Percentiles rank a stretch among this genome's conserved stretches.
These are phyloP conservation scores for Leptopilina clavipes DNA, from an alignment of 1,140 invertebrate species.

Conservation along the genomic window DNA sequence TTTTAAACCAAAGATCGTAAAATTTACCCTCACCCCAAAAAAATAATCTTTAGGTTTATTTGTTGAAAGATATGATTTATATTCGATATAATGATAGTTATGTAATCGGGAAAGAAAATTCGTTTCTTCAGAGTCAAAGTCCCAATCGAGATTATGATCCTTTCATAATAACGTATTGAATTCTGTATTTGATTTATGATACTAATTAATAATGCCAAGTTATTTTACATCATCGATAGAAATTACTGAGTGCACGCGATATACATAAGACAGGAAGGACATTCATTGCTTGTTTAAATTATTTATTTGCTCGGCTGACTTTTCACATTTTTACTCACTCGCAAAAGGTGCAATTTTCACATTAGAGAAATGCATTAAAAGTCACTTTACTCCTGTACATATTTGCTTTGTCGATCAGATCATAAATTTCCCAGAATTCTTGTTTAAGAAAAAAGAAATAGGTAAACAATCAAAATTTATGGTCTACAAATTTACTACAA, in stretches of 20 bases:
- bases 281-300: conserved; percentile 1
- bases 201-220: neutral
- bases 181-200: conserved; percentile 9
- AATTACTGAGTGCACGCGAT: neutral
- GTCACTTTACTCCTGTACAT: neutral
- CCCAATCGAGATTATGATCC: neutral
- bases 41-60: no score
- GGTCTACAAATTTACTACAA: no score
- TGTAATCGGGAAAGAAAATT: neutral
- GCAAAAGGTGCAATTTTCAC: neutral
- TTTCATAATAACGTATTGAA: conserved; percentile 28
- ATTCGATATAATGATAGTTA: no score
- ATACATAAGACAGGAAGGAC: conserved; percentile 3
- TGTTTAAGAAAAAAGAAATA: neutral
- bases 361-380: neutral
- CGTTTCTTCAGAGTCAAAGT: no score
- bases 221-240: conserved; percentile 1
- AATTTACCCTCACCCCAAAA: no score
- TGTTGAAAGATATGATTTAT: no score
- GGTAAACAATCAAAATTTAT: no score
- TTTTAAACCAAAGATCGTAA: no score
- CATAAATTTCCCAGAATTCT: neutral
- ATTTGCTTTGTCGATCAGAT: neutral
- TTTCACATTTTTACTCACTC: neutral
- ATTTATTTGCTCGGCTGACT: conserved; percentile 12